Conservation (phyloP, 2,888 invertebrate genomes). For the Rhaphigaster nebulosa region DNA sequence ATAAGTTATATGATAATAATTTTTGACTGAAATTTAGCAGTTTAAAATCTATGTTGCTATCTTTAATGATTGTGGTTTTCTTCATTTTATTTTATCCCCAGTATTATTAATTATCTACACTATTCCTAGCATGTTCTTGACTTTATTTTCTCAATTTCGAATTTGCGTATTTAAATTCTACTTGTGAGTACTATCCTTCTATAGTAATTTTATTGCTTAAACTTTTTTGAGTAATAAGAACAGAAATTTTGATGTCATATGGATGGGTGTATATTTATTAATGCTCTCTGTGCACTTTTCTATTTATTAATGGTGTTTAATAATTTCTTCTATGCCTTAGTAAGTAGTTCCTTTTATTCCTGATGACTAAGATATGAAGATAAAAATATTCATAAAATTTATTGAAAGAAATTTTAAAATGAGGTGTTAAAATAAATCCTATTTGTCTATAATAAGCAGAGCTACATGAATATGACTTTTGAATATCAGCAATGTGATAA, state of each 20-base stretch:
- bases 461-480: not conserved
- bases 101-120: not conserved
- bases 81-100: not conserved
- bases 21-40: not conserved
- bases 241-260: not conserved
- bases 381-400: not conserved
- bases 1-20: not conserved
- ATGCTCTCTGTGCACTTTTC: not conserved
- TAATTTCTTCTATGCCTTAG: not conserved
- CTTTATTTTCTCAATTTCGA: not conserved
- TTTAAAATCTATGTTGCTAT: not conserved
- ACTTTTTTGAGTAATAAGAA: not conserved
- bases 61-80: not conserved
- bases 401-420: not conserved
- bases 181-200: not conserved
- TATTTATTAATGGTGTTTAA: not conserved
- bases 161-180: not conserved
- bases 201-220: too few relatives aligned
- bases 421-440: not conserved
- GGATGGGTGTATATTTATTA: not conserved
- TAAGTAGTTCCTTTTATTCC: not conserved
- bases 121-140: not conserved
- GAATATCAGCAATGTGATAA: not conserved
- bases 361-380: not conserved
- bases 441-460: not conserved